Conservation (phyloP, 92 coral and sea anemone genomes). For the Epizoanthus rinbou region DNA sequence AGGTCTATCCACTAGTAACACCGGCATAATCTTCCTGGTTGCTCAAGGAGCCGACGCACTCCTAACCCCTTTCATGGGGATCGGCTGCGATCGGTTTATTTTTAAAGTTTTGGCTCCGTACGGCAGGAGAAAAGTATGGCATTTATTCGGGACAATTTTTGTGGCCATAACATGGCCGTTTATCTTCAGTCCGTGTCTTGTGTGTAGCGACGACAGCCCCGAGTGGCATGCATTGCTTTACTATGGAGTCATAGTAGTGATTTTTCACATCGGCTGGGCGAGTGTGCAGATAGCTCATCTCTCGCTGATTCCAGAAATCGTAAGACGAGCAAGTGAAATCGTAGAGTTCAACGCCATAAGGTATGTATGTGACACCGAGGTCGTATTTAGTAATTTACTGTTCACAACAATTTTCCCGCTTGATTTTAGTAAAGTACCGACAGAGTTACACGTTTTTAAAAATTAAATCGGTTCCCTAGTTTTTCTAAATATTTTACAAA, state of each 20-base stretch:
- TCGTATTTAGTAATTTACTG: too few species aligned
- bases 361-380: slow-evolving; percentile 40
- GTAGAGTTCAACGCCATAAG: slow-evolving; percentile 74
- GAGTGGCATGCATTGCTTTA: slow-evolving; percentile 57
- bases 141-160: slow-evolving; percentile 68
- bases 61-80: slow-evolving; percentile 77
- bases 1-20: slow-evolving; percentile 67
- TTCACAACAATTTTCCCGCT: too few species aligned
- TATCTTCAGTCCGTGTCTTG: slow-evolving; percentile 71
- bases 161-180: slow-evolving; percentile 77
- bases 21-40: slow-evolving; percentile 68
- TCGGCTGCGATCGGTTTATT: slow-evolving; percentile 64
- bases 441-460: not conserved
- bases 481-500: too few species aligned
- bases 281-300: slow-evolving; percentile 72
- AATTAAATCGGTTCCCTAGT: too few species aligned
- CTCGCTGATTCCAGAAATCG: slow-evolving; percentile 76
- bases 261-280: slow-evolving; percentile 77
- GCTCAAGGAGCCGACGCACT: slow-evolving; percentile 77
- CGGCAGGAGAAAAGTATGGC: slow-evolving; percentile 74
- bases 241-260: slow-evolving; percentile 60
- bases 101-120: slow-evolving; percentile 51
- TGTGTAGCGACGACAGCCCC: slow-evolving; percentile 57
- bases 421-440: too few species aligned
- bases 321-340: slow-evolving; percentile 57